Conservation (phyloP, 2,113 vertebrate genomes). For the Panthera tigris region DNA sequence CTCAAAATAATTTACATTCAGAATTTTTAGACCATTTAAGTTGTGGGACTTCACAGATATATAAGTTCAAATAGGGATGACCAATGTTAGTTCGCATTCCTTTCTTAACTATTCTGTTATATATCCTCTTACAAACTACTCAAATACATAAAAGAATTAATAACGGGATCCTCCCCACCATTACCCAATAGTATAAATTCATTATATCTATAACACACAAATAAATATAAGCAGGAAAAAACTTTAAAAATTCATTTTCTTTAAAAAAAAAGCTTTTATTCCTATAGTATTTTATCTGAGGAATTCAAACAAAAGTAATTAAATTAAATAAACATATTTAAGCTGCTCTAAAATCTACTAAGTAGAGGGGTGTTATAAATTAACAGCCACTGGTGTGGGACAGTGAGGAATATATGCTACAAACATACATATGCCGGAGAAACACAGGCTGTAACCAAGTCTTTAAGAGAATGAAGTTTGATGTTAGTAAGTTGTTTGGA, state of each 20-base stretch:
- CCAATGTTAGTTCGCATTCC: background rate
- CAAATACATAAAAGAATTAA: slow-evolving; percentile 18
- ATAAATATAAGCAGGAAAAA: slow-evolving; percentile 7
- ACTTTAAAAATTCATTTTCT: background rate
- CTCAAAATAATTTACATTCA: background rate
- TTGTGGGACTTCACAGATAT: slow-evolving; percentile 8
- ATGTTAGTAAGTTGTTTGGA: background rate
- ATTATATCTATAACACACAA: background rate
- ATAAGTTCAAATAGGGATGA: background rate
- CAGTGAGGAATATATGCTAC: background rate
- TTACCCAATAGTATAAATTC: background rate
- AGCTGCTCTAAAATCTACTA: background rate
- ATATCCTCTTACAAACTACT: background rate
- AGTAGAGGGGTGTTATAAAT: background rate
- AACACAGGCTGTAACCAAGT: background rate
- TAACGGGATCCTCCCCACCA: background rate
- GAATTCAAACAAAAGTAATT: slow-evolving; percentile 8
- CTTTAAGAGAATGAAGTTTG: background rate
- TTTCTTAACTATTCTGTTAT: background rate
- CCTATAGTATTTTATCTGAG: background rate
- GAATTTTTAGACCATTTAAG: background rate
- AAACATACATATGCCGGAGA: background rate
- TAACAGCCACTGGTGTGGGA: background rate
- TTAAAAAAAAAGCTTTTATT: background rate
- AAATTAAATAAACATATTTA: background rate